phyloP scores from a whole-genome alignment of 2,113 vertebrate genomes.

The Thymallus thymallus region DNA sequence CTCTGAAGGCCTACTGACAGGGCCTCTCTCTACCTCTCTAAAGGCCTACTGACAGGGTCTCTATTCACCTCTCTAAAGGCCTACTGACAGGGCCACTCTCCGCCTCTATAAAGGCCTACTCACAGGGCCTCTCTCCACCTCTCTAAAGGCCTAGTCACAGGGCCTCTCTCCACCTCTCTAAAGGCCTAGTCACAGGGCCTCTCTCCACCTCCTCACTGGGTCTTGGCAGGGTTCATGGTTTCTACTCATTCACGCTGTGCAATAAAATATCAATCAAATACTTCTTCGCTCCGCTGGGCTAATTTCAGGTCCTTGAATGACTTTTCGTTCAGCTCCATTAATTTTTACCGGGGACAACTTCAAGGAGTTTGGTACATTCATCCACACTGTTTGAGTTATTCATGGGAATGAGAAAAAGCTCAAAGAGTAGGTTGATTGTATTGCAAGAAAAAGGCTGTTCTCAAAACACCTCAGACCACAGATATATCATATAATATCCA shows the following conservation, averaged over 20 bases:
- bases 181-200: no score
- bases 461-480: not conserved
- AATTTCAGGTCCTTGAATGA: constrained; percentile 56
- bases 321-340: constrained; percentile 56
- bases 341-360: constrained; percentile 58
- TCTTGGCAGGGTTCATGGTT: constrained; percentile 31
- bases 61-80: no score
- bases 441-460: not conserved
- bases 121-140: no score
- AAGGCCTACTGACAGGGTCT: no score
- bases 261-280: constrained; percentile 62
- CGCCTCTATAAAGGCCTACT: no score
- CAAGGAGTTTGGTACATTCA: constrained; percentile 51
- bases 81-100: no score
- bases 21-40: no score
- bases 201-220: not conserved
- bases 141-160: no score
- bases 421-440: not conserved
- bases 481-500: not conserved
- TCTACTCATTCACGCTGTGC: constrained; percentile 41
- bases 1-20: no score
- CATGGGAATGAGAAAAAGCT: constrained; percentile 6
- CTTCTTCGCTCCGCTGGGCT: constrained; percentile 41
- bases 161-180: no score
- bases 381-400: constrained; percentile 26